Evolutionary conservation across 1,140 invertebrate genomes (phyloP), one percentile per base, ranked within the genome.

Genomic region (Pomacea maculata): DNA sequence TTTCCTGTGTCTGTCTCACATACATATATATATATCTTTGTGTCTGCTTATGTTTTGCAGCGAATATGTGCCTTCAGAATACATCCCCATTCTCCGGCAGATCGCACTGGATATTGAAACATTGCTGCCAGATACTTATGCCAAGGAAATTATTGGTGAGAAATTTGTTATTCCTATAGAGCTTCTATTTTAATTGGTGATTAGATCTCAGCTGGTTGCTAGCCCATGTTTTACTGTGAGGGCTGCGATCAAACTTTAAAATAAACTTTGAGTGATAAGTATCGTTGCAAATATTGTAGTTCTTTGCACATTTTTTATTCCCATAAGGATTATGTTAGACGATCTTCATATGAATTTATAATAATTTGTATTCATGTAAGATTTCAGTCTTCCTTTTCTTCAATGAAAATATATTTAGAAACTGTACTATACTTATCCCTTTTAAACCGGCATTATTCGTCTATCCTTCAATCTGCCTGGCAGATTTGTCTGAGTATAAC

Each of bases 101-200:
- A 80, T 86, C 19, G 86, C 83, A 72, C 77, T 78, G 29, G 82
- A 83, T 63, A 72, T 87, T 63, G 85, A 86, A 29, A 76, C 75
- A 1, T 83, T 82, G 34, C 57, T 87, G 11, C 80, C 85, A 25
- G 74, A 74, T 57, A 83, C 85, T 29, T 87, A 84, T 78, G 83
- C 86, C n/a, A 79, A 72, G 29, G 86, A 87, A 83, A 84, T 87
- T 68, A 82, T 73, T 83, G 86, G 86, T 87, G 34, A 61, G 55
- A 14, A 14, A 64, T 21, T 7, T 25, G 25, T 25, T 64, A 29
- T 9, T 34, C n/a, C 68, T 45, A 61, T 45, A 45, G 34, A 45
- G 0, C 34, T 45, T 45, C 34, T 45, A 45, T 45, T 45, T 45
- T 45, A 2, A 45, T 45, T 45, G 2, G 34, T 6, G 2, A 45